phyloP scores from a whole-genome alignment of 2,113 vertebrate species.

The Campylomormyrus numenius region DNA sequence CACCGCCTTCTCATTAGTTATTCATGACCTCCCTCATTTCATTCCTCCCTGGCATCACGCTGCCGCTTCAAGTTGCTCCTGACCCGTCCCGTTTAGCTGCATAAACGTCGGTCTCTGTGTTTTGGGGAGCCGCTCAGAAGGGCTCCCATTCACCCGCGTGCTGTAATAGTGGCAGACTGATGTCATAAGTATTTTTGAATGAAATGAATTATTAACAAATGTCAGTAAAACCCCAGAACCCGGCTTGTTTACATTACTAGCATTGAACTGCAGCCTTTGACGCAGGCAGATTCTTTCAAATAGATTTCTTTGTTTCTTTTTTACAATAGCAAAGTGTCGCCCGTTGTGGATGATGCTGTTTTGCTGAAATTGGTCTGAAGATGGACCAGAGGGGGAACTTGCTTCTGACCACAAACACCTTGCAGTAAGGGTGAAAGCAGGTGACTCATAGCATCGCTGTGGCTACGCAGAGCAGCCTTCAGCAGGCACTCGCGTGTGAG shows the following conservation, averaged over 20 bases:
- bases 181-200: slow-evolving; percentile 42
- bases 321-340: background rate
- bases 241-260: background rate
- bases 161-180: background rate
- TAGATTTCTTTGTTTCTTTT: background rate
- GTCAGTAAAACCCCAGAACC: background rate
- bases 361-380: background rate
- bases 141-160: slow-evolving; percentile 28
- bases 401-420: background rate
- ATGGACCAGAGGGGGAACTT: background rate
- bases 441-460: background rate
- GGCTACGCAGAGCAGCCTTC: background rate
- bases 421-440: background rate
- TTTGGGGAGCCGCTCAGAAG: slow-evolving; percentile 36
- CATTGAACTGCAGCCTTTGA: background rate
- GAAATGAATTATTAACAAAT: slow-evolving; percentile 21
- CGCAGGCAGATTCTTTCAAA: background rate
- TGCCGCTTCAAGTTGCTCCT: slow-evolving; percentile 35
- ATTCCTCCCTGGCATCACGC: slow-evolving; percentile 30
- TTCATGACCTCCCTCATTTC: background rate
- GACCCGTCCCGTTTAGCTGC: slow-evolving; percentile 41
- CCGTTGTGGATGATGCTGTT: background rate
- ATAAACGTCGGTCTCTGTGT: slow-evolving; percentile 27
- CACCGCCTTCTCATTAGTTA: slow-evolving; percentile 32
- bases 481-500: background rate